These are phyloP conservation scores for Dolichotis patagonum DNA, from an alignment of 2,113 vertebrate genomes.

Conservation along the genomic window DNA sequence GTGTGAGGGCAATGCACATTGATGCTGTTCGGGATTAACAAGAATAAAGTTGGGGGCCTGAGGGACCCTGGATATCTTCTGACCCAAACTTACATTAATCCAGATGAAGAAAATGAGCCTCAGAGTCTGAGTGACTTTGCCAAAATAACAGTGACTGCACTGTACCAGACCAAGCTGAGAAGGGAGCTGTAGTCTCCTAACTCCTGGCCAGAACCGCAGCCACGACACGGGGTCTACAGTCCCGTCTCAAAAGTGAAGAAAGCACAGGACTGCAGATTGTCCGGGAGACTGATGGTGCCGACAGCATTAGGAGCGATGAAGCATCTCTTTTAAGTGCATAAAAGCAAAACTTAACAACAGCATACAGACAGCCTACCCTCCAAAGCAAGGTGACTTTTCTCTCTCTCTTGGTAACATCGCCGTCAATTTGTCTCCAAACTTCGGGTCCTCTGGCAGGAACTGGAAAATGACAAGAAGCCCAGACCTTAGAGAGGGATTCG, in stretches of 20 bases:
- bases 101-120: background rate
- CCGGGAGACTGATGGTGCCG: background rate
- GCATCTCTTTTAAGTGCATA: background rate
- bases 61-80: background rate
- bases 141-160: background rate
- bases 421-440: conserved; percentile 91
- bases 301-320: background rate
- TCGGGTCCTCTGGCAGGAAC: conserved; percentile 93
- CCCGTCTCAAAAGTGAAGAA: background rate
- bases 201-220: background rate
- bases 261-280: background rate
- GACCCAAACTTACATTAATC: too few relatives aligned
- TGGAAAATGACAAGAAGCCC: conserved; percentile 79
- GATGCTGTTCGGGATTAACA: background rate
- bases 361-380: conserved; percentile 88
- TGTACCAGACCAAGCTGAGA: background rate
- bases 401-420: conserved; percentile 84
- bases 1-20: background rate
- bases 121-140: background rate
- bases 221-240: background rate
- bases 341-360: background rate
- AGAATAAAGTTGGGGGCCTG: background rate
- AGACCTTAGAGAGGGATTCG: background rate
- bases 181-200: background rate
- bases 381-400: conserved; percentile 93